phyloP scores from a whole-genome alignment of 2,797 vertebrate genomes.

The Amazona ochrocephala region DNA sequence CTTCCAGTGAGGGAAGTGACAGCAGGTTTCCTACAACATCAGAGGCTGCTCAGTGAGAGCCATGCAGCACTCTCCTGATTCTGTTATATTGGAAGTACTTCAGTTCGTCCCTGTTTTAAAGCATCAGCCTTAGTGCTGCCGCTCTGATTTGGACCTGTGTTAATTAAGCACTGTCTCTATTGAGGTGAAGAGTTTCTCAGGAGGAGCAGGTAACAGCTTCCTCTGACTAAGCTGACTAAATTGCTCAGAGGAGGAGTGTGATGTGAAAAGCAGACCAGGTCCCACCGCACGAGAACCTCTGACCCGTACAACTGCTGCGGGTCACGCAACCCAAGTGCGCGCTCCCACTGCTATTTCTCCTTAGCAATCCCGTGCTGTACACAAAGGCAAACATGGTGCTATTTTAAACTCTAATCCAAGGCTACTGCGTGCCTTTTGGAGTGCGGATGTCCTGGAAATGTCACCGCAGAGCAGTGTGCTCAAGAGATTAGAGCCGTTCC shows the following conservation, averaged over 20 bases:
- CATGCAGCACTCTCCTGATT: accelerated
- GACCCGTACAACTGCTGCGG: neutral
- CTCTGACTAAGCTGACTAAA: neutral
- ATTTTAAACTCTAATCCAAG: constrained; percentile 43
- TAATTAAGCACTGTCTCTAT: neutral
- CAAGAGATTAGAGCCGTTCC: constrained; percentile 31
- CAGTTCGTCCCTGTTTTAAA: accelerated
- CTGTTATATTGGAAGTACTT: accelerated
- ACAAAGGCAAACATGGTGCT: constrained; percentile 27
- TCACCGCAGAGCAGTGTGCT: constrained; percentile 50
- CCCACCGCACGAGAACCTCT: neutral
- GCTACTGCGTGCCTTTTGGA: constrained; percentile 37
- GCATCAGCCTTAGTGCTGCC: neutral
- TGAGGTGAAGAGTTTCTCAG: neutral
- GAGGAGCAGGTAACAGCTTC: neutral
- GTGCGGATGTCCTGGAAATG: constrained; percentile 68
- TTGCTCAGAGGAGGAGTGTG: neutral
- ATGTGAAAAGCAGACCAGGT: neutral
- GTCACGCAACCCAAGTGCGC: neutral
- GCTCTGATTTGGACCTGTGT: neutral
- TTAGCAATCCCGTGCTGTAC: neutral
- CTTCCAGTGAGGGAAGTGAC: neutral
- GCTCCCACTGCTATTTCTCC: neutral
- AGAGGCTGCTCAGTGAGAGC: neutral
- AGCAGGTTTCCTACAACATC: accelerated